A percentile compares a stretch with the other conserved stretches of the same genome.
phyloP scores from a whole-genome alignment of 2,888 invertebrate genomes.

The Metacarcinus magister region DNA sequence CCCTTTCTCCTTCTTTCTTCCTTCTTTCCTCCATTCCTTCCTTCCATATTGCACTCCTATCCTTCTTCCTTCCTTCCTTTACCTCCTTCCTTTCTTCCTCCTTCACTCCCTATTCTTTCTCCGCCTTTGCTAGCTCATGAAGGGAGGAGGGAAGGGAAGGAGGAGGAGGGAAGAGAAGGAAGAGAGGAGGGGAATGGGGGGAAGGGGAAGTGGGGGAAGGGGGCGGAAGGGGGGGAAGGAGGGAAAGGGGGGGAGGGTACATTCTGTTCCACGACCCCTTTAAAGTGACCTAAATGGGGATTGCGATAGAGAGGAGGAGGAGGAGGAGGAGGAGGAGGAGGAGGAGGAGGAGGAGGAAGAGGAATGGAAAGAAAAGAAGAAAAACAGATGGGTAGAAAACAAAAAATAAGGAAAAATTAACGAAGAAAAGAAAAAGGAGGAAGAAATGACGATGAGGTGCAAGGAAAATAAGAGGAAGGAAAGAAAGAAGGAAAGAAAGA shows the following conservation, averaged over 20 bases:
- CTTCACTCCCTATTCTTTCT: neutral
- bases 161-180: too few relatives aligned
- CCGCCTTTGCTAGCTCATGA: neutral
- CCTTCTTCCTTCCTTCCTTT: too few relatives aligned
- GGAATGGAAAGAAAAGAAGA: neutral
- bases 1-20: too few relatives aligned
- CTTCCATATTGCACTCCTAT: too few relatives aligned
- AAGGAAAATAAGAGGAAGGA: neutral
- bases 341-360: neutral
- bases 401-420: neutral
- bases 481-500: neutral
- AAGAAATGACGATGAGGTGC: neutral
- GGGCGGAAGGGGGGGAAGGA: neutral
- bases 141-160: too few relatives aligned
- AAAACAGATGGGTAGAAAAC: neutral
- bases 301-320: neutral
- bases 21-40: too few relatives aligned
- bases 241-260: neutral
- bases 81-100: too few relatives aligned
- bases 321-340: neutral
- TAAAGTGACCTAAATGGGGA: conserved; percentile 1
- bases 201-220: neutral
- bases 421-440: neutral
- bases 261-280: neutral
- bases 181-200: too few relatives aligned